A percentile compares a stretch with the other conserved stretches of the same genome.
Conservation (phyloP, 2,113 vertebrate genomes). For the Pseudorasbora parva region DNA sequence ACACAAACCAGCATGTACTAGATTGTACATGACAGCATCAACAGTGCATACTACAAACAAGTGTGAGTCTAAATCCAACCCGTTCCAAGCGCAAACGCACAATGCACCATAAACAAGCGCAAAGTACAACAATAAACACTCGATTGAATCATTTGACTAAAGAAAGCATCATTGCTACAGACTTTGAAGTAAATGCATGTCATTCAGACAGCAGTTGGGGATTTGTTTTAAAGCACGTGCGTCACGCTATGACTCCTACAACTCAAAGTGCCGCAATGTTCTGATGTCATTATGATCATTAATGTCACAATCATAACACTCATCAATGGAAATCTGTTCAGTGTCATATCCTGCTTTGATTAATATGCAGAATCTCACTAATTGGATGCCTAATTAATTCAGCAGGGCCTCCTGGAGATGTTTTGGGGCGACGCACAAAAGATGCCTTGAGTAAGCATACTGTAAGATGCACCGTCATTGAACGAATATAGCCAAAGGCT, state of each 20-base stretch:
- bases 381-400: conserved; percentile 58
- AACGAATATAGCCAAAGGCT: background rate
- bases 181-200: background rate
- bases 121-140: conserved; percentile 1
- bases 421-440: conserved; percentile 29
- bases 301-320: conserved; percentile 54
- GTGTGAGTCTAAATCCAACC: too few species aligned
- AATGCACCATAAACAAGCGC: background rate
- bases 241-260: background rate
- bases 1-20: too few species aligned
- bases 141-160: background rate
- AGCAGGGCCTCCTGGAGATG: conserved; percentile 44
- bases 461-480: background rate
- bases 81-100: too few species aligned
- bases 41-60: too few species aligned
- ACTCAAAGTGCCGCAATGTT: background rate
- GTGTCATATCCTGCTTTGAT: conserved; percentile 52
- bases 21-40: too few species aligned
- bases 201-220: background rate
- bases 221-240: background rate
- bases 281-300: conserved; percentile 48
- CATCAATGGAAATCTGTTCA: conserved; percentile 52
- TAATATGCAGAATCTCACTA: conserved; percentile 57
- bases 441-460: background rate
- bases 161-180: background rate